Conservation (phyloP, 37 sponge, comb jelly and placozoan species). For the Tethya wilhelma region DNA sequence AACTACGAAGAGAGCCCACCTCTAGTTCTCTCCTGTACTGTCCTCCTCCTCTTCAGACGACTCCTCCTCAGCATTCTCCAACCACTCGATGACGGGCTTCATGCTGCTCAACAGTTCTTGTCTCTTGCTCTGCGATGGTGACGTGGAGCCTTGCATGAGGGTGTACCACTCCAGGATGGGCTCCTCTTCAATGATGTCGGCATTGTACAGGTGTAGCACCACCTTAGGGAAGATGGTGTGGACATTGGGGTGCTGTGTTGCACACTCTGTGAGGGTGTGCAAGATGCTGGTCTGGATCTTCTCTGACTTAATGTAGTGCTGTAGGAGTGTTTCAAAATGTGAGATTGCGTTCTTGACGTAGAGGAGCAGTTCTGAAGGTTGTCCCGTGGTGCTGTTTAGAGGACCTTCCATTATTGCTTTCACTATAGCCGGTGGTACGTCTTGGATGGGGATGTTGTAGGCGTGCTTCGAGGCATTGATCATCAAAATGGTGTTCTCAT, state of each 20-base stretch:
- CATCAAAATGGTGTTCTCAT: slow-evolving; percentile 87
- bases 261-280: slow-evolving; percentile 60
- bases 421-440: slow-evolving; percentile 81
- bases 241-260: slow-evolving; percentile 35
- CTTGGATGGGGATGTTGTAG: slow-evolving; percentile 92
- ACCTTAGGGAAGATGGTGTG: slow-evolving; percentile 53
- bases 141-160: neutral
- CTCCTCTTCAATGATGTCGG: slow-evolving; percentile 84
- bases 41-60: slow-evolving; percentile 72
- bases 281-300: slow-evolving; percentile 61
- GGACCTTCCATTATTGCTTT: slow-evolving; percentile 88
- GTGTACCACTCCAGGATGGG: slow-evolving; percentile 81
- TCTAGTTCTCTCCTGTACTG: too few species aligned
- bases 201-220: slow-evolving; percentile 76
- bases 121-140: slow-evolving; percentile 1
- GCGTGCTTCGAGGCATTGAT: slow-evolving; percentile 96
- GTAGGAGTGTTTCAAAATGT: slow-evolving; percentile 64
- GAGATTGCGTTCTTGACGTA: slow-evolving; percentile 67
- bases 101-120: slow-evolving; percentile 52
- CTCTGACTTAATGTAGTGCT: slow-evolving; percentile 75
- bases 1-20: neutral
- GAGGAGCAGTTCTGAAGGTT: slow-evolving; percentile 40
- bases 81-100: slow-evolving; percentile 79
- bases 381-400: slow-evolving; percentile 13
- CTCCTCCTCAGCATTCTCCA: slow-evolving; percentile 92